Conservation (phyloP, 2,888 invertebrate genomes). For the Leuctra nigra region DNA sequence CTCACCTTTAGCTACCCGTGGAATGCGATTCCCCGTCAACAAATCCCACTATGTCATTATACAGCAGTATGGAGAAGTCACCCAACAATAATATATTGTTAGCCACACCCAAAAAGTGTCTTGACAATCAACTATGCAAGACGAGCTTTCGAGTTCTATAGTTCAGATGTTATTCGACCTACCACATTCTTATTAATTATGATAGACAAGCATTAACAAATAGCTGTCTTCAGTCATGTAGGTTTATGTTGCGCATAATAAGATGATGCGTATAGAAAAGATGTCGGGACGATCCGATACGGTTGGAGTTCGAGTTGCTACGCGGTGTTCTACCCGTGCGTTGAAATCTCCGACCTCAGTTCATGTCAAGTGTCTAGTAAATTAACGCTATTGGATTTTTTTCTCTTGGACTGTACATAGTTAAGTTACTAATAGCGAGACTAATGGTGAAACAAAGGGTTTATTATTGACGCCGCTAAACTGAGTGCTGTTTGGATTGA, state of each 20-base stretch:
- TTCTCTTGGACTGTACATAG: too few relatives aligned
- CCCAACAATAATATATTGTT: constrained; percentile 4
- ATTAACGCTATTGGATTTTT: too few relatives aligned
- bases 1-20: background rate
- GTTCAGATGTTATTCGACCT: constrained; percentile 1
- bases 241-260: background rate
- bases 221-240: constrained; percentile 9
- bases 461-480: too few relatives aligned
- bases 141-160: background rate
- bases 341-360: too few relatives aligned
- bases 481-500: too few relatives aligned
- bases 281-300: too few relatives aligned
- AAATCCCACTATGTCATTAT: constrained; percentile 10
- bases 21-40: constrained; percentile 4
- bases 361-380: too few relatives aligned
- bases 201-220: constrained; percentile 18
- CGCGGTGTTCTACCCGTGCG: too few relatives aligned
- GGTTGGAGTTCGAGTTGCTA: too few relatives aligned
- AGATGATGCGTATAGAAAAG: background rate
- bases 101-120: constrained; percentile 15
- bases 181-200: constrained; percentile 13
- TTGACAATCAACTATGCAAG: constrained; percentile 1
- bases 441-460: too few relatives aligned
- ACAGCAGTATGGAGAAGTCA: background rate
- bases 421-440: too few relatives aligned